Evolutionary conservation across 1,140 invertebrate species (phyloP), one percentile per base, ranked within the genome.

Genomic region (Melipona quadrifasciata): DNA sequence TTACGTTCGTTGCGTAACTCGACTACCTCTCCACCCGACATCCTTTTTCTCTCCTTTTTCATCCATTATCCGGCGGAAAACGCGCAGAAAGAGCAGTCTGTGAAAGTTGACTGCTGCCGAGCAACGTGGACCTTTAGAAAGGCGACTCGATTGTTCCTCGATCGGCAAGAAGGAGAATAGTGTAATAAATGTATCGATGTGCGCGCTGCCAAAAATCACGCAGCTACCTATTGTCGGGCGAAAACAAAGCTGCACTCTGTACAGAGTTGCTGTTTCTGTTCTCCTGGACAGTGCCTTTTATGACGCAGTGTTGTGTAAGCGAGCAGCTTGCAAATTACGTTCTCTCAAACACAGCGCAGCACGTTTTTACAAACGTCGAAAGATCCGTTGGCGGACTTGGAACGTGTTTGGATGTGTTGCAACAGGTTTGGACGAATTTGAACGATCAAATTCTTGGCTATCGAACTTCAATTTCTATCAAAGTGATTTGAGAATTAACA

Each of bases 191-290:
- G n/a, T 31, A 61, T 84, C 76, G 76, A 71, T 84, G 21, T 17
- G 47, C 58, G 58, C n/a, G n/a, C 39, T 24, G 51, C 47, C 68
- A 80, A 79, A 80, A 84, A 84, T 84, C 55, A 58, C 68, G 21
- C 82, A 57, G 68, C 57, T 16, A 55, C 27, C 76, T 73, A 84
- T 84, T 80, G 82, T 84, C 73, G 39, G 27, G 65, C 39, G 67
- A 72, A 79, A 79, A 84, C 82, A 84, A 84, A 84, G 76, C 87
- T 86, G 65, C 57, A 53, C 1, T 0, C 0, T 31, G 34, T 24
- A 64, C 53, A 8, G 70, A 51, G 34, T 21, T 5, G 67, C 53
- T 39, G 58, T n/a, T 8, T 14, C 24, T n/a, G 12, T 55, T 67
- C 21, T 55, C 57, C 51, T 19, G 55, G 21, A 19, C 34, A 64